These are phyloP conservation scores for Percina caprodes DNA, from an alignment of 2,113 vertebrate species.

Conservation along the genomic window DNA sequence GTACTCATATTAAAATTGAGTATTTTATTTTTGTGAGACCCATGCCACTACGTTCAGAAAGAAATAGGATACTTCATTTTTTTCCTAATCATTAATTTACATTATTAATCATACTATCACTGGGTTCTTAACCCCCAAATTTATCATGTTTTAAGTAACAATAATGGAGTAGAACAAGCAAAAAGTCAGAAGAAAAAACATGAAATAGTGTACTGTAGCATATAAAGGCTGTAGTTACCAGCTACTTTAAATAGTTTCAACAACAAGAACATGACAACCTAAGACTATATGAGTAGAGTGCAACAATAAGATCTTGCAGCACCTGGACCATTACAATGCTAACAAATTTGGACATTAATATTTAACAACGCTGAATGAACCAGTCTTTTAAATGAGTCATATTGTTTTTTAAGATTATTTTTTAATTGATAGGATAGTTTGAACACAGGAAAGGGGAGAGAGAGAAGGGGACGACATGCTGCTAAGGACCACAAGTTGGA, in stretches of 20 bases:
- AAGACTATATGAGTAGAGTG: not conserved
- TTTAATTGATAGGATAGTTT: too few species aligned
- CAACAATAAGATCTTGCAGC: constrained; percentile 2
- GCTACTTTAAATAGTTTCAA: constrained; percentile 1
- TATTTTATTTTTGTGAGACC: not conserved
- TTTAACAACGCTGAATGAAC: constrained; percentile 40
- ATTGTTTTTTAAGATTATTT: too few species aligned
- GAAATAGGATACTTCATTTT: not conserved
- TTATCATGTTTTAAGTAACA: not conserved
- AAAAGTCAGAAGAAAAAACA: not conserved
- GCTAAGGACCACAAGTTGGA: too few species aligned
- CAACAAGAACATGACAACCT: not conserved
- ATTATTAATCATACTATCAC: not conserved
- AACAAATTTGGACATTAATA: constrained; percentile 49
- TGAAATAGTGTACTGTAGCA: not conserved
- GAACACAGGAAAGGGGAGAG: too few species aligned
- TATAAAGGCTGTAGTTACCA: not conserved
- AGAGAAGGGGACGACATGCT: too few species aligned
- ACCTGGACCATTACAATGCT: constrained; percentile 36
- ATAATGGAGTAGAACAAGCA: not conserved
- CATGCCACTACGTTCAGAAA: not conserved
- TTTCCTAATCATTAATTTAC: not conserved
- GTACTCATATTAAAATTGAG: not conserved
- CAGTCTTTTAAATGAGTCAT: constrained; percentile 31
- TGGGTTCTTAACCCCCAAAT: not conserved